phyloP scores from a whole-genome alignment of 2,797 vertebrate genomes.

The Anableps anableps region DNA sequence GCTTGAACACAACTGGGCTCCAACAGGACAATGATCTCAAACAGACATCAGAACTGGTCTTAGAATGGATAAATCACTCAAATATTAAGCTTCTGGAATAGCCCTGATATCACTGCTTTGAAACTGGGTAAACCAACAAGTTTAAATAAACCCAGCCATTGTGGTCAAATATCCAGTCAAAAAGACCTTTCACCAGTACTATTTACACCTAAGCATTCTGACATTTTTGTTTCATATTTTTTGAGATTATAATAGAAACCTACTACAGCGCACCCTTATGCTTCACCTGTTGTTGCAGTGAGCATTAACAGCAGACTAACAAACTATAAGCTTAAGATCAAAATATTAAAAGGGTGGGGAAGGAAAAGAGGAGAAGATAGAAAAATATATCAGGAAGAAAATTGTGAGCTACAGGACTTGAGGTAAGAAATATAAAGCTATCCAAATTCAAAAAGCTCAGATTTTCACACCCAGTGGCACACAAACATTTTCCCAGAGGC shows the following conservation, averaged over 20 bases:
- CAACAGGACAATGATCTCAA: too few relatives aligned
- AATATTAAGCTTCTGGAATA: too few relatives aligned
- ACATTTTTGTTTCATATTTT: constrained; percentile 28
- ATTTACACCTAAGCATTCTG: too few relatives aligned
- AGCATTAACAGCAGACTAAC: constrained; percentile 29
- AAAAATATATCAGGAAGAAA: constrained; percentile 1
- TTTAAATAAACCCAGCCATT: not conserved
- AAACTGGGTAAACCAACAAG: not conserved
- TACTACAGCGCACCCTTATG: constrained; percentile 15
- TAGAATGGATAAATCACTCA: not conserved
- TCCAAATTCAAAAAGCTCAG: constrained; percentile 35
- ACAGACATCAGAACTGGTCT: not conserved
- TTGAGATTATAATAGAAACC: constrained; percentile 17
- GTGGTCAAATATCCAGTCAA: constrained; percentile 16
- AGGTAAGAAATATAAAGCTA: constrained; percentile 5
- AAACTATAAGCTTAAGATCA: constrained; percentile 23
- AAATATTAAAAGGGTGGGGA: not conserved
- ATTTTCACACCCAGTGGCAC: constrained; percentile 22
- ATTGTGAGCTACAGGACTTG: constrained; percentile 19
- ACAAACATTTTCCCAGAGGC: constrained; percentile 21
- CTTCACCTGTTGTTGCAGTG: constrained; percentile 28
- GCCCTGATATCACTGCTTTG: not conserved
- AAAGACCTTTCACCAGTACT: too few relatives aligned
- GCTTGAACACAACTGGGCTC: not conserved
- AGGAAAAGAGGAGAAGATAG: not conserved